These are phyloP conservation scores for Nycteola revayana DNA, from an alignment of 2,888 invertebrate genomes.

Conservation along the genomic window DNA sequence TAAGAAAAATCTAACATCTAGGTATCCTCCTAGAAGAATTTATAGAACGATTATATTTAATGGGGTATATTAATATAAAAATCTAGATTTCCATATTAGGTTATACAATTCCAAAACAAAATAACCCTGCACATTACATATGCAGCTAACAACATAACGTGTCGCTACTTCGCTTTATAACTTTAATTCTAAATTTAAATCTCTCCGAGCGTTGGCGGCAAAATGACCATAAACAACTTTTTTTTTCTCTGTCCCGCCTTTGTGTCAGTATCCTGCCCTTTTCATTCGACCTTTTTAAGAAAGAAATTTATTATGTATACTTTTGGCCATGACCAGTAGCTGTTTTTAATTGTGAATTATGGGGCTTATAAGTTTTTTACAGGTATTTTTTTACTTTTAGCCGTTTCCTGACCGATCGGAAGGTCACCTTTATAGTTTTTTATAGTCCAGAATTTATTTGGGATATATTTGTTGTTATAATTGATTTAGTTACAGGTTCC, in stretches of 20 bases:
- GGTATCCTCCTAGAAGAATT: too few relatives aligned
- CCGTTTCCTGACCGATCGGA: constrained; percentile 67
- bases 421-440: constrained; percentile 68
- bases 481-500: constrained; percentile 60
- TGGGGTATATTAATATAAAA: too few relatives aligned
- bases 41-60: too few relatives aligned
- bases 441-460: constrained; percentile 60
- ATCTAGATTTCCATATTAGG: too few relatives aligned
- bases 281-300: constrained; percentile 77
- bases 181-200: constrained; percentile 71
- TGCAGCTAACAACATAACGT: too few relatives aligned
- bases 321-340: constrained; percentile 80
- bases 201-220: constrained; percentile 71
- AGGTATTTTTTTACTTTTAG: constrained; percentile 43
- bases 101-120: too few relatives aligned
- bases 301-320: constrained; percentile 79
- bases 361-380: constrained; percentile 50
- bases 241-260: constrained; percentile 68
- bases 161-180: constrained; percentile 36
- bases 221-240: constrained; percentile 76
- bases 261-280: constrained; percentile 77
- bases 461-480: constrained; percentile 47
- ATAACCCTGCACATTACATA: too few relatives aligned
- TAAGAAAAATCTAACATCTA: too few relatives aligned
- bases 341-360: constrained; percentile 80